phyloP scores from a whole-genome alignment of 2,888 invertebrate species.

The Alviniconcha strummeri region DNA sequence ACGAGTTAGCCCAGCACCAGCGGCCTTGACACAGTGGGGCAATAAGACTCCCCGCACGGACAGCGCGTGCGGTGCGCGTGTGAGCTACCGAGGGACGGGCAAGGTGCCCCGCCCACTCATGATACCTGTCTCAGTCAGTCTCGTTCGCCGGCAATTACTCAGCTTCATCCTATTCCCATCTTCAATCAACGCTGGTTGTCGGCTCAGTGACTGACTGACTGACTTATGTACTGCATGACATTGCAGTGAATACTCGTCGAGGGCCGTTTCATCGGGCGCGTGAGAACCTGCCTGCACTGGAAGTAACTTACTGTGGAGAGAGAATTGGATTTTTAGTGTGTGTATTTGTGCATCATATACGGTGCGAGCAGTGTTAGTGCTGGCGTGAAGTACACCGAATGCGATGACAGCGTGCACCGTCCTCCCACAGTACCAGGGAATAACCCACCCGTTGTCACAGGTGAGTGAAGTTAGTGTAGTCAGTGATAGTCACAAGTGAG shows the following conservation, averaged over 20 bases:
- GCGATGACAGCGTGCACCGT: slow-evolving; percentile 26
- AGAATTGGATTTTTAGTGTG: not conserved
- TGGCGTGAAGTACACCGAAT: not conserved
- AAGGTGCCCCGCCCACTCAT: slow-evolving; percentile 6
- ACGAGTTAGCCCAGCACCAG: not conserved
- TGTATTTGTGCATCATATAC: not conserved
- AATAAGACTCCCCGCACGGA: not conserved
- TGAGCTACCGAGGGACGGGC: not conserved
- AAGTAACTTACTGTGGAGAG: too few relatives aligned
- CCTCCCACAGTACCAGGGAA: slow-evolving; percentile 12
- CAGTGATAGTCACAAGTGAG: too few relatives aligned
- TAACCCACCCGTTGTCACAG: slow-evolving; percentile 19
- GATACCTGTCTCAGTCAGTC: too few relatives aligned
- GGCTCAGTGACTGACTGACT: too few relatives aligned
- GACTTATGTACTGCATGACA: too few relatives aligned
- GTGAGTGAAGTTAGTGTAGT: not conserved
- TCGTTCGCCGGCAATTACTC: not conserved
- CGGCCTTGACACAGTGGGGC: not conserved
- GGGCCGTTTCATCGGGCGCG: too few relatives aligned
- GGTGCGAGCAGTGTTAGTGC: not conserved
- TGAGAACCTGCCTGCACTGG: too few relatives aligned
- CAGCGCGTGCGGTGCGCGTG: slow-evolving; percentile 20
- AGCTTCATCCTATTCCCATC: not conserved
- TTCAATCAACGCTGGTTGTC: too few relatives aligned
- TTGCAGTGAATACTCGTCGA: too few relatives aligned